Percentiles rank a stretch among this genome's conserved stretches.
phyloP scores from a whole-genome alignment of 2,797 vertebrate genomes.

The Dipus sagitta region DNA sequence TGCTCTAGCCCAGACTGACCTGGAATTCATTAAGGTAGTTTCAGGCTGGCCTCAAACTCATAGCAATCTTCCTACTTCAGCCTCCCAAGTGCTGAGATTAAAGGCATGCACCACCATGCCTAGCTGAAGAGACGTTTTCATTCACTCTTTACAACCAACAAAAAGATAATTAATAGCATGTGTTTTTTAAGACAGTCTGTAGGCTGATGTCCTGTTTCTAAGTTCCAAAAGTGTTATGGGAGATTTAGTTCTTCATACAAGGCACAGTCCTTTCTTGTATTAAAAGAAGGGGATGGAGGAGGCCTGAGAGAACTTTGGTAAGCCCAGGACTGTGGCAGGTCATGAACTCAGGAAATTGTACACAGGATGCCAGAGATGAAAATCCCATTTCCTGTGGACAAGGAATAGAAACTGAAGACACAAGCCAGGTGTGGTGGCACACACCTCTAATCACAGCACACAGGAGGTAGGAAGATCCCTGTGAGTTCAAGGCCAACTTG shows the following conservation, averaged over 20 bases:
- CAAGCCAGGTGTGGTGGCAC: not conserved
- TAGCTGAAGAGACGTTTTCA: not conserved
- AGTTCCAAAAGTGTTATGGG: not conserved
- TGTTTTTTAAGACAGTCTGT: not conserved
- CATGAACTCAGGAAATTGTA: not conserved
- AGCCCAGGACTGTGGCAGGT: not conserved
- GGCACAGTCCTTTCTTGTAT: not conserved
- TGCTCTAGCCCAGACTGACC: no score
- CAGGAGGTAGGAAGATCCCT: no score
- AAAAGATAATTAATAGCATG: not conserved
- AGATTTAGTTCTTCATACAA: not conserved
- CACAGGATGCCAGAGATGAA: not conserved
- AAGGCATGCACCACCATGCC: no score
- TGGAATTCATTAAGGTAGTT: no score
- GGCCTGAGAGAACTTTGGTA: not conserved
- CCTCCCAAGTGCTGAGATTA: no score
- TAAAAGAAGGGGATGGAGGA: rapidly evolving
- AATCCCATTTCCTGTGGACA: not conserved
- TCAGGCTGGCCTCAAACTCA: no score
- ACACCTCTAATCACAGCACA: no score
- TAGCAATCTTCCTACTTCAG: no score
- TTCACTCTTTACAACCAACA: not conserved
- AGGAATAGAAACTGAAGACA: not conserved
- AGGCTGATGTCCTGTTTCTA: not conserved
- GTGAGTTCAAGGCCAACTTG: no score